Evolutionary conservation across 2,888 invertebrate species (phyloP), one percentile per base, ranked within the genome.

Genomic region (Thumatha senex): DNA sequence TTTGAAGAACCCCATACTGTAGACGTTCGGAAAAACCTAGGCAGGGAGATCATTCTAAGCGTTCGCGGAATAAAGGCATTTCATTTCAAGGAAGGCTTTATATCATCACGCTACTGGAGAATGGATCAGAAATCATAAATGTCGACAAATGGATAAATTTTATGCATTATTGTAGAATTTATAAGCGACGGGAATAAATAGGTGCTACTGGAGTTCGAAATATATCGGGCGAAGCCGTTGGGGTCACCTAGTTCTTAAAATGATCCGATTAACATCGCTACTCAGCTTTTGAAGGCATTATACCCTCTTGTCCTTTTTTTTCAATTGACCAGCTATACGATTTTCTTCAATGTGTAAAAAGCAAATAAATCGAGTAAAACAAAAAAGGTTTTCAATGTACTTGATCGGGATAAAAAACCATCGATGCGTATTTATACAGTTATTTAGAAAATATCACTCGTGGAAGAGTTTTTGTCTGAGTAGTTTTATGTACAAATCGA

Each of bases 191-290:
- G n/a, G n/a, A n/a, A n/a, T n/a, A n/a, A n/a, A n/a, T n/a, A n/a
- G n/a, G n/a, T n/a, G n/a, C n/a, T n/a, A n/a, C n/a, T n/a, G n/a
- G n/a, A n/a, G n/a, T n/a, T n/a, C n/a, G n/a, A n/a, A n/a, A n/a
- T n/a, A n/a, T n/a, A n/a, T n/a, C n/a, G n/a, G n/a, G n/a, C n/a
- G n/a, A n/a, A n/a, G n/a, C 68, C 50, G 56, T 64, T 65, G 58
- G 56, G 54, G 41, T 47, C n/a, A n/a, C 56, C 57, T 60, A 67
- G n/a, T 61, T 52, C 61, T 40, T 63, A 67, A 64, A 64, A 67
- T 67, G 66, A 74, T 74, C 74, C 70, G 74, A 73, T 76, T 75
- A 73, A 69, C 65, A 70, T 63, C 63, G 62, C 53, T 54, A 54
- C 55, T 56, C 50, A 54, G 58, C 47, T 54, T 50, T 58, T 56